These are phyloP conservation scores for Drosophila nigrodunni DNA, from an alignment of 1,140 invertebrate species.

Conservation along the genomic window DNA sequence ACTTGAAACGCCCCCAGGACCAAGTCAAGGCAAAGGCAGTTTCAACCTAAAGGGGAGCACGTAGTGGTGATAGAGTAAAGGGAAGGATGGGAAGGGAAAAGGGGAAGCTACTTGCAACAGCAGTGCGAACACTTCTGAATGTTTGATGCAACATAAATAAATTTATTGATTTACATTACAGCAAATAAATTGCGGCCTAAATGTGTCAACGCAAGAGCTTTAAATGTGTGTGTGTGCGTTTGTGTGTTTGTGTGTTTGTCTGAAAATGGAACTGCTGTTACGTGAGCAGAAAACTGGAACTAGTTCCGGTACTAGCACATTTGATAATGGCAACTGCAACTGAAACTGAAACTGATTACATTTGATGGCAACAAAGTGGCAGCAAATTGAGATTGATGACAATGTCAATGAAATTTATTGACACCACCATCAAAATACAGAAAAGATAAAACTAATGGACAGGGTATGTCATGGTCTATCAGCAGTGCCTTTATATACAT, in stretches of 20 bases:
- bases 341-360: neutral
- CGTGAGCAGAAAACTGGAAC: neutral
- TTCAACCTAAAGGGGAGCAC: neutral
- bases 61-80: too few relatives aligned
- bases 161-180: constrained; percentile 72
- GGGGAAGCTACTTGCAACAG: constrained; percentile 37
- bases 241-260: too few relatives aligned
- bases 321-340: constrained; percentile 2
- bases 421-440: constrained; percentile 19
- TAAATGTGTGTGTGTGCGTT: too few relatives aligned
- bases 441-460: neutral
- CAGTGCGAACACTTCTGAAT: constrained; percentile 53
- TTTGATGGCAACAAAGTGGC: neutral
- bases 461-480: neutral
- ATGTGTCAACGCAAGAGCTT: neutral
- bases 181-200: constrained; percentile 10
- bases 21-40: constrained; percentile 24
- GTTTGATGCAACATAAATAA: constrained; percentile 51
- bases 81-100: too few relatives aligned
- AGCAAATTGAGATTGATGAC: constrained; percentile 69
- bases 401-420: constrained; percentile 76
- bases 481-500: neutral
- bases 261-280: neutral
- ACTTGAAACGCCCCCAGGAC: constrained; percentile 61
- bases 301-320: neutral